These are phyloP conservation scores for Nesogale talazaci DNA, from an alignment of 2,113 vertebrate genomes.

Conservation along the genomic window DNA sequence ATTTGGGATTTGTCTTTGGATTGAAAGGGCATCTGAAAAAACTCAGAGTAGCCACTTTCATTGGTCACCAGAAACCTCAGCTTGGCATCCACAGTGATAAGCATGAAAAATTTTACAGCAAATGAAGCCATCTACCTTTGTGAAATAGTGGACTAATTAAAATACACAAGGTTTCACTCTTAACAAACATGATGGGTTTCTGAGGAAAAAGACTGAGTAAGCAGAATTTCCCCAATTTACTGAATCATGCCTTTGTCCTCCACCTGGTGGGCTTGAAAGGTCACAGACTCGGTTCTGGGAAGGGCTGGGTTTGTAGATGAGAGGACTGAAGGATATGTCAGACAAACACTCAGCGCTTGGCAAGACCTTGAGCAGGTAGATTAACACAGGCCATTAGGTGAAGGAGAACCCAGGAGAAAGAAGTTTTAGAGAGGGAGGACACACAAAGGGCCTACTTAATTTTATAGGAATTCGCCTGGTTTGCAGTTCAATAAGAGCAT, in stretches of 20 bases:
- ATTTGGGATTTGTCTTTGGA: not conserved
- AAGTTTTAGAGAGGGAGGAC: not conserved
- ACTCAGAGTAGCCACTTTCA: too few relatives aligned
- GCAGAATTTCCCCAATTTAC: not conserved
- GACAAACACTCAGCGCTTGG: not conserved
- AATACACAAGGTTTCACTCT: not conserved
- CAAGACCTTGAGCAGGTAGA: not conserved
- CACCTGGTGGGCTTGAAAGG: not conserved
- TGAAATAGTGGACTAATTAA: not conserved
- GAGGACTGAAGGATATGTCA: not conserved
- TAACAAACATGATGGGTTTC: constrained; percentile 6
- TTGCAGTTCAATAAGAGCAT: not conserved
- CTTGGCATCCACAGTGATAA: too few relatives aligned
- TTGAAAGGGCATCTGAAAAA: too few relatives aligned
- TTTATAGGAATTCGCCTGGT: not conserved
- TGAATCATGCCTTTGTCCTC: not conserved
- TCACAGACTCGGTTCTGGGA: not conserved
- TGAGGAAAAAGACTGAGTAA: not conserved
- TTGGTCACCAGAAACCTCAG: too few relatives aligned
- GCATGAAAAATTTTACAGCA: too few relatives aligned
- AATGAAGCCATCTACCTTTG: not conserved
- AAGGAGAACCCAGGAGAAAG: not conserved
- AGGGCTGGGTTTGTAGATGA: not conserved
- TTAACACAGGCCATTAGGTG: not conserved
- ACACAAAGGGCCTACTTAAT: not conserved